Evolutionary conservation across 2,113 vertebrate genomes (phyloP).

Genomic region (Pyxicephalus adspersus): DNA sequence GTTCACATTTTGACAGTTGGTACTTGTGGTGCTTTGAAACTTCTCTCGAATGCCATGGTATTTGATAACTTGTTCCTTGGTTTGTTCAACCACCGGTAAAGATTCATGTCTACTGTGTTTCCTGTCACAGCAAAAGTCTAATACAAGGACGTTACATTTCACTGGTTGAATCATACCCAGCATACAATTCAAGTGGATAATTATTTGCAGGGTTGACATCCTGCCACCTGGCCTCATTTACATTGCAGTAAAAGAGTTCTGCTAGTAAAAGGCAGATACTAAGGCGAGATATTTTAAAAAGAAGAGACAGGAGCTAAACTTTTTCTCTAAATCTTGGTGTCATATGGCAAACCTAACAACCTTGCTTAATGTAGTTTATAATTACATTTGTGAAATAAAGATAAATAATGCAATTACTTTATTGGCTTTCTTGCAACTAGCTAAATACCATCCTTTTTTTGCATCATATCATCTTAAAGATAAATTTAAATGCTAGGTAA

Average conservation of each 20-base stretch:
- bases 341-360: not conserved
- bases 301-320: not conserved
- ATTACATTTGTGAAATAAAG: not conserved
- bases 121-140: constrained; percentile 28
- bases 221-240: constrained; percentile 21
- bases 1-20: constrained; percentile 49
- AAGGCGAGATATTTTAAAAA: not conserved
- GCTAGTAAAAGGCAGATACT: not conserved
- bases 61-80: constrained; percentile 48
- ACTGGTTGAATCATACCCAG: constrained; percentile 28
- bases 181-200: constrained; percentile 34
- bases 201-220: constrained; percentile 46
- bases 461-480: too few species aligned
- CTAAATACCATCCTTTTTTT: too few species aligned
- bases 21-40: constrained; percentile 34
- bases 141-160: constrained; percentile 25
- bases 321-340: not conserved
- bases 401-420: too few species aligned
- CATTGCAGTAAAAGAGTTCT: not conserved
- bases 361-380: not conserved
- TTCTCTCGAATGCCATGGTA: constrained; percentile 32
- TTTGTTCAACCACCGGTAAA: constrained; percentile 42
- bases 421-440: too few species aligned
- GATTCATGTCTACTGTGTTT: constrained; percentile 28
- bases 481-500: too few species aligned